Base-by-base conservation (phyloP, 2,888 invertebrate genomes). In the Globia sparganii region DNA sequence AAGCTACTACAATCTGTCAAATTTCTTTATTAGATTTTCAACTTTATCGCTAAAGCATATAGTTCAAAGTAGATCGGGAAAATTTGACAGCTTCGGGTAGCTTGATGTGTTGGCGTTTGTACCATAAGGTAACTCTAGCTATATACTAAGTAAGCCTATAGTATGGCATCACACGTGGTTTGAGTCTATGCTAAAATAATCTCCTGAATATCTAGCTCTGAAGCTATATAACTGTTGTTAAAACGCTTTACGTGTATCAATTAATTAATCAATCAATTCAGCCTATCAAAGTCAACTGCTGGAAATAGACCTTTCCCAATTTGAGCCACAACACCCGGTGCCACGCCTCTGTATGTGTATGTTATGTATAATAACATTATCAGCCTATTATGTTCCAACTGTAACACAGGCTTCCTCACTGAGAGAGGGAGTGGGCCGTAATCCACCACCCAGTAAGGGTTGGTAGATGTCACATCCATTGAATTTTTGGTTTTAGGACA, bases 221-320 rank as follows among this genome's bases (percentile, higher is more conserved):
- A 6, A 28, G 28, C 28, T 40, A 21, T 28, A 13, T 66, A 21
- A 66, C 21, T 28, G 43, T 21, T 21, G 43, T 28, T 43, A 43
- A 43, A 13, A 66, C 43, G 66, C 43, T 66, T 66, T 43, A 66
- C 43, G 66, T 43, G 21, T 66, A 43, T 28, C 43, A 40, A 21
- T 65, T n/a, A 65, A 21, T 28, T 40, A 43, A 34, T 37, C 62
- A 61, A 65, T 65, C 65, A 43, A 66, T 43, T 28, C 13, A 11
- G 13, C 1, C 4, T 21, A 43, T 28, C 13, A 21, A 28, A 13
- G 65, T 13, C 66, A 28, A 21, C 13, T 21, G 13, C 21, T 28
- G 28, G 8, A 65, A 4, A 64, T 28, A 40, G 40, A 3, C 11
- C 11, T 28, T 5, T 65, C 18, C 28, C 21, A 40, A 65, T 11